phyloP scores from a whole-genome alignment of 2,113 vertebrate genomes.

The Gasterosteus nipponicus region DNA sequence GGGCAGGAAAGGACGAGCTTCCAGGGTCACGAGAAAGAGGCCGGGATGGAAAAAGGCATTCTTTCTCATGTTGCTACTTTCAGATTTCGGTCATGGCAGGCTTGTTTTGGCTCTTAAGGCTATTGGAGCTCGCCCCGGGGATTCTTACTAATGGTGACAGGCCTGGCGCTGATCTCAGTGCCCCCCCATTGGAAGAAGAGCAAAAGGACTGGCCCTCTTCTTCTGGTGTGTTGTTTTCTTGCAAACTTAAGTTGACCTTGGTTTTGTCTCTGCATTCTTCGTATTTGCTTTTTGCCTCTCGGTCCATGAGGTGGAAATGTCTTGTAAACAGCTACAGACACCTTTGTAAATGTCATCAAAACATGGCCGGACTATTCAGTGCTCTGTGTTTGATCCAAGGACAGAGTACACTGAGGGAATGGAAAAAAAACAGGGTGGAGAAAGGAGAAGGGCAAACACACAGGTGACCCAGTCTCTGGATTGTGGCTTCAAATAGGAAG shows the following conservation, averaged over 20 bases:
- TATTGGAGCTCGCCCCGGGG: conserved; percentile 39
- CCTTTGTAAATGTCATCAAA: conserved; percentile 74
- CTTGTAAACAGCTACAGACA: conserved; percentile 54
- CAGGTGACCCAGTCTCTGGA: conserved; percentile 24
- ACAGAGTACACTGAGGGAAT: conserved; percentile 66
- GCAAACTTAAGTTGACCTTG: conserved; percentile 16
- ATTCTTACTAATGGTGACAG: conserved; percentile 42
- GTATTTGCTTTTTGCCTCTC: conserved; percentile 44
- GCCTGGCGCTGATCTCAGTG: conserved; percentile 40
- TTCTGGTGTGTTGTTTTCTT: background rate
- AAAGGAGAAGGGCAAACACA: conserved; percentile 44
- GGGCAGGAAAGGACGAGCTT: conserved; percentile 49
- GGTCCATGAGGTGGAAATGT: conserved; percentile 48
- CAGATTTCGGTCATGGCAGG: conserved; percentile 69
- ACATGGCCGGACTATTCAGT: conserved; percentile 46
- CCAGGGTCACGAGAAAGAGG: conserved; percentile 73
- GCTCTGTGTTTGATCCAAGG: conserved; percentile 50
- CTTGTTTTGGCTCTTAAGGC: conserved; percentile 66
- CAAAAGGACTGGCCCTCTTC: conserved; percentile 20
- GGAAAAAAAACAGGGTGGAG: conserved; percentile 68
- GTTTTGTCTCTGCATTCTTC: conserved; percentile 30
- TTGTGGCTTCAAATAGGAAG: conserved; percentile 49
- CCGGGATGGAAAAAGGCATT: conserved; percentile 81
- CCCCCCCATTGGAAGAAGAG: conserved; percentile 32
- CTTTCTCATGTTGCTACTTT: conserved; percentile 82